These are phyloP conservation scores for Lethrus apterus DNA, from an alignment of 1,140 invertebrate genomes.

Conservation along the genomic window DNA sequence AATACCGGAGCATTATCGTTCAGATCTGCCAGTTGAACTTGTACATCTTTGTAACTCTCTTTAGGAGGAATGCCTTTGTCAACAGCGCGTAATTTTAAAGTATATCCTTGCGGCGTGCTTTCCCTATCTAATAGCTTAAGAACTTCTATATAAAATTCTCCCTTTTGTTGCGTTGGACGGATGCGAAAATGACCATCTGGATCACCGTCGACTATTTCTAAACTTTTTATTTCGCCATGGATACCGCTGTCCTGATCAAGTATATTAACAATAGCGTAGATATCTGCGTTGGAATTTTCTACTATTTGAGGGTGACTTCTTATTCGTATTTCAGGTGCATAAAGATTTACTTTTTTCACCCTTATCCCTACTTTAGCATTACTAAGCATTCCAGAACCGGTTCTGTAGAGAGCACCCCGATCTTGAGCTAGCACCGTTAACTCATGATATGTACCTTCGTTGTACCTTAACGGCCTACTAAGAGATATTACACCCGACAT, in stretches of 20 bases:
- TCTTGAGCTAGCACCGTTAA: constrained; percentile 77
- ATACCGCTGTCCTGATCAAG: constrained; percentile 73
- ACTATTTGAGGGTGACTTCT: constrained; percentile 71
- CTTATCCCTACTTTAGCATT: constrained; percentile 67
- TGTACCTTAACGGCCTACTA: constrained; percentile 67
- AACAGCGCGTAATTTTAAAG: constrained; percentile 74
- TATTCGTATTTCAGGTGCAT: constrained; percentile 75
- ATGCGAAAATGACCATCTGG: constrained; percentile 81
- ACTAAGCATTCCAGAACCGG: constrained; percentile 53
- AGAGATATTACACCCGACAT: constrained; percentile 82
- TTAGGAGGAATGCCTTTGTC: constrained; percentile 75
- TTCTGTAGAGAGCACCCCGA: constrained; percentile 60
- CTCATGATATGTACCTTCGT: constrained; percentile 61
- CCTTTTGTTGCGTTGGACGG: constrained; percentile 48
- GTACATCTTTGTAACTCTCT: constrained; percentile 65
- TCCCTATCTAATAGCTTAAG: constrained; percentile 70
- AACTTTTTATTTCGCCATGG: constrained; percentile 71
- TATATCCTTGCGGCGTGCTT: constrained; percentile 69
- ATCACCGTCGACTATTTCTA: constrained; percentile 86
- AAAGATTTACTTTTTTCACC: constrained; percentile 79
- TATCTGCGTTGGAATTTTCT: constrained; percentile 76
- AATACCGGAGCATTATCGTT: constrained; percentile 86
- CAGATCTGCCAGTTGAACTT: constrained; percentile 69
- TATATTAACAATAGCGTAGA: constrained; percentile 84
- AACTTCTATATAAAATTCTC: constrained; percentile 71